Evolutionary conservation across 2,797 vertebrate genomes (phyloP).

Genomic region (Florisuga fusca): DNA sequence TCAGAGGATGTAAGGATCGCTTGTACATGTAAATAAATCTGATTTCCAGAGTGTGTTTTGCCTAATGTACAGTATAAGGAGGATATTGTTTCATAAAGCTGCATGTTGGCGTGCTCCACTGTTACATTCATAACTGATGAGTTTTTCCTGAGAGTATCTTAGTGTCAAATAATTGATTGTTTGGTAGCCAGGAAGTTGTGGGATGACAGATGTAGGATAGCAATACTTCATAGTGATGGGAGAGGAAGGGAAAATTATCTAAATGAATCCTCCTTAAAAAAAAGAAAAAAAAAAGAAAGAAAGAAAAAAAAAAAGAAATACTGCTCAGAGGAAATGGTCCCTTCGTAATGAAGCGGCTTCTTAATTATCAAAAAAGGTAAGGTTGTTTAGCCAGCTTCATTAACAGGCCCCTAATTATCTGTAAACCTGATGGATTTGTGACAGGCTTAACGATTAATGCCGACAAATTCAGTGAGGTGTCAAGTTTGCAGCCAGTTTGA

Average conservation of each 20-base stretch:
- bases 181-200: conserved; percentile 86
- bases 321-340: conserved; percentile 84
- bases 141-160: conserved; percentile 85
- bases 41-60: conserved; percentile 76
- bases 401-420: conserved; percentile 99
- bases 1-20: conserved; percentile 60
- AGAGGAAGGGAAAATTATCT: conserved; percentile 86
- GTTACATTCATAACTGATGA: conserved; percentile 83
- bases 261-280: conserved; percentile 83
- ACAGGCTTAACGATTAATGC: conserved; percentile 99
- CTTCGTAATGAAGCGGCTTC: conserved; percentile 88
- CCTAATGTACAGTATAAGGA: conserved; percentile 67
- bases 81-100: conserved; percentile 72
- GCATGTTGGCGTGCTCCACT: conserved; percentile 69
- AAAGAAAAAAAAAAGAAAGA: conserved; percentile 23
- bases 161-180: conserved; percentile 88
- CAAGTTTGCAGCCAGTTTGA: conserved; percentile 97
- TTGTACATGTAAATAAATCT: conserved; percentile 70
- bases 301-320: conserved; percentile 73
- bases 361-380: conserved; percentile 96
- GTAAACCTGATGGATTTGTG: conserved; percentile 99
- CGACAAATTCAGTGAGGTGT: conserved; percentile 99
- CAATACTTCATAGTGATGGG: conserved; percentile 85
- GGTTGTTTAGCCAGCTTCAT: conserved; percentile 95
- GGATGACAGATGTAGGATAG: conserved; percentile 85